Base-by-base conservation (phyloP, 2,797 vertebrate genomes). In the Buphagus erythrorhynchus region DNA sequence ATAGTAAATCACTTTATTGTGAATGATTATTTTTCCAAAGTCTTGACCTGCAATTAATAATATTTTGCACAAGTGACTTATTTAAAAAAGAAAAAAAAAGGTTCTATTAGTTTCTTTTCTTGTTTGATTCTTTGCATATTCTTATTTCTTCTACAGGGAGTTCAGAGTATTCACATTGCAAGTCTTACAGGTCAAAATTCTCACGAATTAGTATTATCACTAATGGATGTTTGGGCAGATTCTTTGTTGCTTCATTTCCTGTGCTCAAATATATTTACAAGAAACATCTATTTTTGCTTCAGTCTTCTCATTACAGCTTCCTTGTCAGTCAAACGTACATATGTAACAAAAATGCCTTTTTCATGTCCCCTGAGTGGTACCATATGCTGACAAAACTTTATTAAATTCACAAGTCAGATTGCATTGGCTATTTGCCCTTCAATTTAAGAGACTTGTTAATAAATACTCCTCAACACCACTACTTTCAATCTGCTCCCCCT, bases 361-460 rank as follows among this genome's bases (percentile, higher is more conserved):
- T 92, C 36, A 4, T n/a, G 16, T 94, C 79, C 76, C 68, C 58
- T 59, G 91, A 95, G 87, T 52, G 58, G 68, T 81, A 94, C 78
- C 95, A 95, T 94, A 95, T 96, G 96, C 62, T 67, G 54, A 78
- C 43, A 90, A 86, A 95, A 86, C 16, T 72, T 11, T 58, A 80
- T 88, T 95, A 90, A 93, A 83, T 88, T 93, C 75, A 88, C 73
- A 78, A 81, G 76, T 36, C 91, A 93, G 69, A 91, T 86, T 93
- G 93, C 73, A 31, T 40, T 95, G 93, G 91, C 86, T 93, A 89
- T 94, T 89, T 93, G 88, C 95, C 91, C 55, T 93, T 58, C 59
- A 59, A 38, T 90, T 90, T 68, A 94, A 85, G 66, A 75, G 43
- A 83, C 77, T 83, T 94, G 76, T 93, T 77, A 86, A 83, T 75